Evolutionary conservation across 1,140 invertebrate species (phyloP), one percentile per base, ranked within the genome.

Genomic region (Mesaphorura yosii): DNA sequence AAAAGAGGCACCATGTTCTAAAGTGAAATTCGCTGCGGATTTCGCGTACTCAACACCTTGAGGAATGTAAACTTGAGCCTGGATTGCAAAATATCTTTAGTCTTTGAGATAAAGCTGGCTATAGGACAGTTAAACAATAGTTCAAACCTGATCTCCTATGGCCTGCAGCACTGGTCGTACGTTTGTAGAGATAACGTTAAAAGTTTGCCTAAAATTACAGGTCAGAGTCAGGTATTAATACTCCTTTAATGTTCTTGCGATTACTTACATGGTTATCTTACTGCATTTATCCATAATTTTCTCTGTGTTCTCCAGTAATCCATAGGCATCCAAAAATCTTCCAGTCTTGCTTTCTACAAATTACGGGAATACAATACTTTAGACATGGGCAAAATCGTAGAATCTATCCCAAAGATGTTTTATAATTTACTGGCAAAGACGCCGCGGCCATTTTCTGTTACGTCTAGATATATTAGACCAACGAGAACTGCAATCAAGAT

Each of bases 161-260:
- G 25, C 41, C 40, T 63, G 60, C 60, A 63, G 25, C 60, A 63
- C 17, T 59, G 60, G 60, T 63, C 51, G 57, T 57, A 63, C 15
- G 47, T 55, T 53, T 41, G 58, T 41, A 52, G 55, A 57, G 55
- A 57, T 20, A 45, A 29, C 57, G 23, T 57, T 57, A 59, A 63
- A 56, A 61, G 55, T 48, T 50, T 34, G 27, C 22, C 42, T 25
- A 20, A 31, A 12, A 22, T 55, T 55, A 26, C 52, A 48, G 27
- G 53, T 54, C n/a, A 37, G 28, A 1, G 22, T 31, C 39, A 50
- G 52, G 25, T 28, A 31, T n/a, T 41, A 10, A 19, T 41, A 41
- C 5, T 41, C 22, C n/a, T 10, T 41, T 10, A 19, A 41, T 34
- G 31, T 34, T 10, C 17, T 7, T 19, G 7, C 17, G 7, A 10